Conservation (phyloP, 2,797 vertebrate genomes). For the Coregonus suidteri region DNA sequence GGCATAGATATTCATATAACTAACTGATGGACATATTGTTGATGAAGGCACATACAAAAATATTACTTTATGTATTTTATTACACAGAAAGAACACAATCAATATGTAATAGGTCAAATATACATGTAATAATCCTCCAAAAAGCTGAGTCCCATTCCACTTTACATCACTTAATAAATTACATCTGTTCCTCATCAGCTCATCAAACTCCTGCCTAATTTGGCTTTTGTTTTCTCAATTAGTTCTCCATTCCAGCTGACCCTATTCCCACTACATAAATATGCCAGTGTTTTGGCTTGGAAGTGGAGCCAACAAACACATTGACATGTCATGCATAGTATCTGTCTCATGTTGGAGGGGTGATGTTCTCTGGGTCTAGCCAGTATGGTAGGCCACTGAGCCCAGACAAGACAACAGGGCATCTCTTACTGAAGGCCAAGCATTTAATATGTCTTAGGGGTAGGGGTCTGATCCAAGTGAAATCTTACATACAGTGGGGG, state of each 20-base stretch:
- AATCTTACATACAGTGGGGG: slow-evolving; percentile 37
- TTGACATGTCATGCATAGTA: not conserved
- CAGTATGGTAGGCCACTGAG: slow-evolving; percentile 19
- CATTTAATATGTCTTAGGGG: slow-evolving; percentile 35
- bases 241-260: not conserved
- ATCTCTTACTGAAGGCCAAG: slow-evolving; percentile 36
- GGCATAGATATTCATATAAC: not conserved
- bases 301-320: slow-evolving; percentile 9
- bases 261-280: not conserved
- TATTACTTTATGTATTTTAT: not conserved
- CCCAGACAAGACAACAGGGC: slow-evolving; percentile 33
- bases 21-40: not conserved
- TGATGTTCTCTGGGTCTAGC: slow-evolving; percentile 17
- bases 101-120: too few relatives aligned
- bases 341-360: slow-evolving; percentile 32
- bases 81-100: too few relatives aligned
- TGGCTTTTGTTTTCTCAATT: not conserved
- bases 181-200: not conserved
- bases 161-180: not conserved
- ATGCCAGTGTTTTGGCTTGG: not conserved
- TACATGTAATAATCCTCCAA: not conserved
- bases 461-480: slow-evolving; percentile 43
- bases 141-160: not conserved
- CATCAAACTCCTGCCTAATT: not conserved
- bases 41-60: not conserved